A percentile compares a stretch with the other conserved stretches of the same genome.
Evolutionary conservation across 2,888 invertebrate species (phyloP).

Genomic region (Lomographa bimaculata): DNA sequence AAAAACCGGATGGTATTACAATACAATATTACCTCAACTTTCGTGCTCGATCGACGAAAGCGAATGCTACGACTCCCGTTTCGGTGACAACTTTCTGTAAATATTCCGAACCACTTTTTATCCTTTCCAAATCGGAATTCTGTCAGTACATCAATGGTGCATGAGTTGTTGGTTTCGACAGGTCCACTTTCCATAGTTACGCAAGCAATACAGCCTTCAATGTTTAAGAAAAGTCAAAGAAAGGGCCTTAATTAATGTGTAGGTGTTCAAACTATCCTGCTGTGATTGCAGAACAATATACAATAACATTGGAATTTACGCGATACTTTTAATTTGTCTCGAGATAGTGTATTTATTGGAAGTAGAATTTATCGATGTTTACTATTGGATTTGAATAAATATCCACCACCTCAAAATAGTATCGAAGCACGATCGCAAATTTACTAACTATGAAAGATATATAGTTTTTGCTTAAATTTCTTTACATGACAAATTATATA

Average conservation of each 20-base stretch:
- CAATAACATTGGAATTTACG: slow-evolving; percentile 23
- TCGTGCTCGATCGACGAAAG: slow-evolving; percentile 73
- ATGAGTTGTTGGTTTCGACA: slow-evolving; percentile 54
- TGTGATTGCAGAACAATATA: slow-evolving; percentile 26
- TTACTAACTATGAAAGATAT: too few species aligned
- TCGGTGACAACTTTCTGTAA: slow-evolving; percentile 76
- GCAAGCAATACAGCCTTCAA: slow-evolving; percentile 47
- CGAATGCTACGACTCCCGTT: slow-evolving; percentile 68
- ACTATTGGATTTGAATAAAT: slow-evolving; percentile 29
- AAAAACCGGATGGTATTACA: slow-evolving; percentile 63
- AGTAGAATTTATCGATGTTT: slow-evolving; percentile 29
- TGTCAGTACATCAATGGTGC: slow-evolving; percentile 71
- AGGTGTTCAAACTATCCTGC: slow-evolving; percentile 48
- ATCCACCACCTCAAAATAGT: slow-evolving; percentile 22
- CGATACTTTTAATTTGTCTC: slow-evolving; percentile 22
- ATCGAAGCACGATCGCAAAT: neutral
- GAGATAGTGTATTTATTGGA: slow-evolving; percentile 25
- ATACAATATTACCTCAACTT: slow-evolving; percentile 57
- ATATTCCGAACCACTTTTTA: slow-evolving; percentile 72
- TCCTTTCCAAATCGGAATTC: slow-evolving; percentile 71
- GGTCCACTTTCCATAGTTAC: slow-evolving; percentile 75
- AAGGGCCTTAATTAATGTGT: slow-evolving; percentile 66
- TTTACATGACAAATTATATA: too few species aligned
- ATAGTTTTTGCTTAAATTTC: too few species aligned
- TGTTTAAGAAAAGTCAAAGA: slow-evolving; percentile 59